phyloP scores from a whole-genome alignment of 2,797 vertebrate species.

The Eptatretus atami region DNA sequence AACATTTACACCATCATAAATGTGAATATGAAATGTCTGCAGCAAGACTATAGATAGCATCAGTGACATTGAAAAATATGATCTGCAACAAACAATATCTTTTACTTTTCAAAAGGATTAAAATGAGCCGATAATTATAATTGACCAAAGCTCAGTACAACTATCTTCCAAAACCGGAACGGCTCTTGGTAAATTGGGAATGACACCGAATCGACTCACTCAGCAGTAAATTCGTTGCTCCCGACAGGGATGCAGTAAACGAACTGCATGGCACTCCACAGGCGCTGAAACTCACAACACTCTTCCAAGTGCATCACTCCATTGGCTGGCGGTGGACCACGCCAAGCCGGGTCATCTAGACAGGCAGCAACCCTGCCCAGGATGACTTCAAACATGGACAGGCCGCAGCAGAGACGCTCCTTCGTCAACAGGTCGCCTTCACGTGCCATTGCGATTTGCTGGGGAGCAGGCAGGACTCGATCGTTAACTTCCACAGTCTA shows the following conservation, averaged over 20 bases:
- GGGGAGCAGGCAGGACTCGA: slow-evolving; percentile 7
- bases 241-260: slow-evolving; percentile 96
- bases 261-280: slow-evolving; percentile 99
- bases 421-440: slow-evolving; percentile 94
- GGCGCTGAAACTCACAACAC: slow-evolving; percentile 86
- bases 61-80: background rate
- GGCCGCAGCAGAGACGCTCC: slow-evolving; percentile 80
- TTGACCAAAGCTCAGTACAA: background rate
- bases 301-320: slow-evolving; percentile 95
- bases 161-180: background rate
- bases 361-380: slow-evolving; percentile 77
- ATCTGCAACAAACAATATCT: too few relatives aligned
- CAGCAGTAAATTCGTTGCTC: slow-evolving; percentile 88
- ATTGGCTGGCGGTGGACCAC: slow-evolving; percentile 70
- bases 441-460: slow-evolving; percentile 96
- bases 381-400: slow-evolving; percentile 99
- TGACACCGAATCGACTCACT: slow-evolving; percentile 23
- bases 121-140: background rate
- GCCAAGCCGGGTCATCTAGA: slow-evolving; percentile 79
- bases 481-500: too few relatives aligned
- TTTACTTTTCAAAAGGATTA: too few relatives aligned
- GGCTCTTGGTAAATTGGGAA: background rate
- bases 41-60: background rate
- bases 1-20: too few relatives aligned
- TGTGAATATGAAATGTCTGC: too few relatives aligned